Evolutionary conservation across 1,140 invertebrate genomes (phyloP), one percentile per base, ranked within the genome.

Genomic region (Achroia grisella): DNA sequence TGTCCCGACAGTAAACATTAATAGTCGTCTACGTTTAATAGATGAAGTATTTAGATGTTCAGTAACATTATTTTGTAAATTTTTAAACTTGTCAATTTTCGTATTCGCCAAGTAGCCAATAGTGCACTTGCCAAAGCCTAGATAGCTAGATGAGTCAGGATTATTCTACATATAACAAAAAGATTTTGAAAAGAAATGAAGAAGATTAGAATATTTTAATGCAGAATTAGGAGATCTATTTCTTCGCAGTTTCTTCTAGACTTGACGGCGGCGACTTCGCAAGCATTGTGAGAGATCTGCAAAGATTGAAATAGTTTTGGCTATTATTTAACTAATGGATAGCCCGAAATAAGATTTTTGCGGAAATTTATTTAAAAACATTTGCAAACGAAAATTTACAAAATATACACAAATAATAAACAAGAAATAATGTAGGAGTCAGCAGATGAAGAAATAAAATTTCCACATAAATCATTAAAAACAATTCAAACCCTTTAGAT

Each of bases 231-330:
- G 11, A 36, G 14, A 13, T 57, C 62, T 71, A 80, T 51, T 82
- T 78, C 52, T 77, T 80, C 36, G 62, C 36, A 37, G 55, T 43
- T 10, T 74, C 75, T 23, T 81, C 73, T 43, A 73, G 47, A 44
- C 74, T 76, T 29, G 80, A 71, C 27, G 66, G 67, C 39, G 74
- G 68, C 10, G 80, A 76, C 54, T 75, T 82, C 6, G 76, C 63
- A 12, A 85, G 56, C 70, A 72, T 77, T 32, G 78, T 76, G n/a
- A 84, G 67, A 15, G 80, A 84, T 63, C 80, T 84, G 76, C 39
- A 80, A 84, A 61, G 29, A 62, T 29, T 8, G 15, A 27, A 23
- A 29, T 17, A 37, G 6, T 3, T 23, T 2, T 23, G 17, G 6
- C 17, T 23, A 23, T 23, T 6, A 6, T 23, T 23, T 23, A 23